Evolutionary conservation across 2,797 vertebrate genomes (phyloP).

Genomic region (Leptatherina wallacei): DNA sequence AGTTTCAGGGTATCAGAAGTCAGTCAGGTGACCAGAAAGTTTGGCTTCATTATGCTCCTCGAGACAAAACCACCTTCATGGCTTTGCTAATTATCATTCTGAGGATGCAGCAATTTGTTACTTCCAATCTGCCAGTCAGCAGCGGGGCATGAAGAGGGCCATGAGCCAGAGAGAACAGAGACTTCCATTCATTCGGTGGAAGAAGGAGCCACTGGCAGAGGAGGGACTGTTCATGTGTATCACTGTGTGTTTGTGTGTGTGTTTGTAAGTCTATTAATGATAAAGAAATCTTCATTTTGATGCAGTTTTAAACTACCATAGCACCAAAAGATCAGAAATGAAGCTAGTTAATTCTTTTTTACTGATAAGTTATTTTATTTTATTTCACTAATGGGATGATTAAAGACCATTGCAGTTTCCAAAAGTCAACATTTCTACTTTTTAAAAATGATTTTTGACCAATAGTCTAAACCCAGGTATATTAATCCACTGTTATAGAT

Average conservation of each 20-base stretch:
- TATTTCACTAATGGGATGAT: background rate
- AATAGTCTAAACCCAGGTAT: too few species aligned
- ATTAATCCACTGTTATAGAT: background rate
- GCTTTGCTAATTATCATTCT: slow-evolving; percentile 98
- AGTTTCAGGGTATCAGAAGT: slow-evolving; percentile 58
- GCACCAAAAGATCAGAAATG: slow-evolving; percentile 11
- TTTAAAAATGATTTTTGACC: too few species aligned
- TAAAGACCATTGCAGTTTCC: background rate
- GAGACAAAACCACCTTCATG: slow-evolving; percentile 97
- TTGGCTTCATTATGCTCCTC: slow-evolving; percentile 86
- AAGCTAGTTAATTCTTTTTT: background rate
- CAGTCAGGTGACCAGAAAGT: slow-evolving; percentile 88
- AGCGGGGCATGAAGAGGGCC: slow-evolving; percentile 90
- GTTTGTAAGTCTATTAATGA: slow-evolving; percentile 30
- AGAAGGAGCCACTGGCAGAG: slow-evolving; percentile 60
- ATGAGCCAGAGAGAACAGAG: slow-evolving; percentile 85
- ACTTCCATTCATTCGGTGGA: slow-evolving; percentile 86
- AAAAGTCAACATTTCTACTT: background rate
- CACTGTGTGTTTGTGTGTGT: slow-evolving; percentile 37
- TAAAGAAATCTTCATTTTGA: slow-evolving; percentile 39
- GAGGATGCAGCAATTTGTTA: slow-evolving; percentile 99
- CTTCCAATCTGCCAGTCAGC: slow-evolving; percentile 96
- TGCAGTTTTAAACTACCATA: slow-evolving; percentile 12
- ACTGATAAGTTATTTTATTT: background rate
- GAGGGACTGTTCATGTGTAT: slow-evolving; percentile 33